Evolutionary conservation across 2,113 vertebrate species (phyloP), one percentile per base, ranked within the genome.

Genomic region (Trochalopteron elliotii): DNA sequence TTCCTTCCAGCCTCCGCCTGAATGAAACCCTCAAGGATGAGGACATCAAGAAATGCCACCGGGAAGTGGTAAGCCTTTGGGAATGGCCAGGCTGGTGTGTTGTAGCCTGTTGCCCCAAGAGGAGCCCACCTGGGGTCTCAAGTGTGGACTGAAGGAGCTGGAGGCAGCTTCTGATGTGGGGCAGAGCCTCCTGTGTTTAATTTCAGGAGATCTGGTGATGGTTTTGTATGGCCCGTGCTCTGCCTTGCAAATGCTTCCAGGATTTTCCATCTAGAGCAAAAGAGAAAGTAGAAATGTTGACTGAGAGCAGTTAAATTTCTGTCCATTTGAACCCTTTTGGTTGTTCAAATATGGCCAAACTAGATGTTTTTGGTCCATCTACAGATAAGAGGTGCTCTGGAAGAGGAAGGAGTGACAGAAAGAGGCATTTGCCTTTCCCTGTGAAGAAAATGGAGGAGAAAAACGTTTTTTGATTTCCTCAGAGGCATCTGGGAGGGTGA

Each of bases 41-140:
- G 72, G 97, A 98, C 69, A 91, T 97, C 82, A 98, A 98, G 95
- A 98, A 98, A 65, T 97, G 81, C 60, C 87, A 92, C n/a, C 84
- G 83, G 70, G 97, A 98, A 94, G 96, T 94, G 97, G 98, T 98
- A 61, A 98, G 97, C 96, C 55, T 44, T 65, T 24, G 64, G 52
- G 37, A 39, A 39, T 39, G 37, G 37, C 37, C 1, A 10, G 37
- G 23, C 33, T 78, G 64, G 14, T 35, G 39, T 2, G 0, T 19
- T 69, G 52, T 27, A 39, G 57, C 67, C 39, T 31, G 21, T 83
- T 83, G 31, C 44, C 35, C 15, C 31, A 22, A 71, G 47, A 33
- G 24, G 27, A 79, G 35, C 35, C 69, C 2, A 0, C 6, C 39
- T 1, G 2, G 35, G 23, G 19, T 59, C 49, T 86, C 18, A 9